phyloP scores from a whole-genome alignment of 2,113 vertebrate species.

The mouse (Mus musculus) region DNA sequence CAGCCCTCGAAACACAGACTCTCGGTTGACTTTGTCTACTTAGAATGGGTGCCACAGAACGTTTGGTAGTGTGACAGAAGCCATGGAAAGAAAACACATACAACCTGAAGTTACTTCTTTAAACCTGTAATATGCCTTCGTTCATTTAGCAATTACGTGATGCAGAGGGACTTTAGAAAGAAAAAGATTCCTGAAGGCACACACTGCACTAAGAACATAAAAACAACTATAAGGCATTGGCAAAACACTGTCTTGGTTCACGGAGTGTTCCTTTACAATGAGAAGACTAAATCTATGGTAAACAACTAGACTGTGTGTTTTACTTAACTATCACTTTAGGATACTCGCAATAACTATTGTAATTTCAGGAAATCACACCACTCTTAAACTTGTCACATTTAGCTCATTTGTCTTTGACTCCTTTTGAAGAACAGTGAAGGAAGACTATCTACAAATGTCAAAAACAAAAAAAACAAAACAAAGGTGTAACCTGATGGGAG shows the following conservation, averaged over 20 bases:
- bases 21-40: background rate
- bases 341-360: slow-evolving; percentile 22
- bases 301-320: slow-evolving; percentile 52
- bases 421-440: background rate
- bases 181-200: slow-evolving; percentile 40
- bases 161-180: slow-evolving; percentile 26
- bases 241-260: slow-evolving; percentile 36
- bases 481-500: background rate
- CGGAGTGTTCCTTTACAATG: background rate
- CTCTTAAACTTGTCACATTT: slow-evolving; percentile 16
- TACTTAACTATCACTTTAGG: slow-evolving; percentile 38
- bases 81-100: background rate
- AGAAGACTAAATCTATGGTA: slow-evolving; percentile 43
- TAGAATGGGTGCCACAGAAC: background rate
- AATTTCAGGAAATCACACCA: slow-evolving; percentile 30
- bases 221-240: slow-evolving; percentile 30
- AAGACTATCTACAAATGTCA: background rate
- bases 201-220: background rate
- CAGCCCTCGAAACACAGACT: background rate
- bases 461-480: background rate
- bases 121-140: slow-evolving; percentile 9
- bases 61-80: background rate
- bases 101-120: slow-evolving; percentile 12
- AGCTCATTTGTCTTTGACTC: background rate
- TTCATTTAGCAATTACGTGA: slow-evolving; percentile 47